Percentiles rank a stretch among this genome's conserved stretches.
Evolutionary conservation across 1,140 invertebrate species (phyloP).

Genomic region (Watersipora subatra): DNA sequence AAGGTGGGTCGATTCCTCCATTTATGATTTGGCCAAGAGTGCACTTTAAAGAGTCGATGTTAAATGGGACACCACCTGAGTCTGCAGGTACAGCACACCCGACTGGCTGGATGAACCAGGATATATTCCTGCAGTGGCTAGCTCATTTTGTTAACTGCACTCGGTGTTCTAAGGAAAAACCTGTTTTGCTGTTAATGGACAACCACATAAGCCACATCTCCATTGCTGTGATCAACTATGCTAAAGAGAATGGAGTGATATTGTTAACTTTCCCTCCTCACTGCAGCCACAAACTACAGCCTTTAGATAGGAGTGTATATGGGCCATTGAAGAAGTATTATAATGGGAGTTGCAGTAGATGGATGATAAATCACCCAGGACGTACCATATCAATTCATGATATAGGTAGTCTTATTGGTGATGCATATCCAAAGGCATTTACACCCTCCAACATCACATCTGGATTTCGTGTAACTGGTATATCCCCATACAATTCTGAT

Average conservation of each 20-base stretch:
- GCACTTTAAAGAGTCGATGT: slow-evolving; percentile 22
- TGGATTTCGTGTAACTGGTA: slow-evolving; percentile 25
- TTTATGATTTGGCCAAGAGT: slow-evolving; percentile 15
- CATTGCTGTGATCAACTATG: slow-evolving; percentile 21
- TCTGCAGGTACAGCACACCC: slow-evolving; percentile 31
- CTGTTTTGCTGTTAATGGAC: slow-evolving; percentile 10
- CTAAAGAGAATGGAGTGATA: slow-evolving; percentile 14
- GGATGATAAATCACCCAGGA: slow-evolving; percentile 16
- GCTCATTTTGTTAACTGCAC: slow-evolving; percentile 3
- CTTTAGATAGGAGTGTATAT: slow-evolving; percentile 13
- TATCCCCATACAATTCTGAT: slow-evolving; percentile 27
- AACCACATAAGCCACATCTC: slow-evolving; percentile 32
- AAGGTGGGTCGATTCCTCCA: slow-evolving; percentile 13
- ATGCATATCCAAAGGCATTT: slow-evolving; percentile 17
- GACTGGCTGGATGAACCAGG: slow-evolving; percentile 38
- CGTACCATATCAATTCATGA: slow-evolving; percentile 27
- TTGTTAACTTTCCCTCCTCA: slow-evolving; percentile 16
- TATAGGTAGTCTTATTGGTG: slow-evolving; percentile 18
- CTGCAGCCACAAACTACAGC: slow-evolving; percentile 12
- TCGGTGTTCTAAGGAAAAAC: slow-evolving; percentile 7
- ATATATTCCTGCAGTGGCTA: slow-evolving; percentile 4
- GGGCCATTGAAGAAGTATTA: slow-evolving; percentile 31
- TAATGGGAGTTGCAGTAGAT: background rate
- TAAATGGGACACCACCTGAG: slow-evolving; percentile 26
- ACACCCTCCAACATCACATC: slow-evolving; percentile 26